phyloP scores from a whole-genome alignment of 2,888 invertebrate genomes.

The Cheilosia impressa region DNA sequence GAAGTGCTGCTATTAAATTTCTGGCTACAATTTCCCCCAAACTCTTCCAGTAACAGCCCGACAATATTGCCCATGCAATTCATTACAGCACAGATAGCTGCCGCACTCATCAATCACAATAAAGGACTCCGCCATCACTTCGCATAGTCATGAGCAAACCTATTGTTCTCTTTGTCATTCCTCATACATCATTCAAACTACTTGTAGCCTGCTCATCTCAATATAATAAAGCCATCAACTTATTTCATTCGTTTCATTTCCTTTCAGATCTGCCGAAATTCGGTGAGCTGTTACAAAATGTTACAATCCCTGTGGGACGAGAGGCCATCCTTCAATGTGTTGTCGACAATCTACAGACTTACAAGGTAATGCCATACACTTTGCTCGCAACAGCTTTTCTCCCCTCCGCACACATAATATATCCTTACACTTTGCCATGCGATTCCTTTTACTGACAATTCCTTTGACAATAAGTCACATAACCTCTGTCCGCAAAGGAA shows the following conservation, averaged over 20 bases:
- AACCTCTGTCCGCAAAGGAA: conserved; percentile 46
- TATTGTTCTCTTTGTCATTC: too few relatives aligned
- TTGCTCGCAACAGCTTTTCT: background rate
- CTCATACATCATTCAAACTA: conserved; percentile 5
- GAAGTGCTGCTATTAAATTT: too few relatives aligned
- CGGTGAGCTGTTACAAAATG: conserved; percentile 87
- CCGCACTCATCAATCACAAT: too few relatives aligned
- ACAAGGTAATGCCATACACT: conserved; percentile 85
- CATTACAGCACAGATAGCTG: too few relatives aligned
- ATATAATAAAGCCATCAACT: conserved; percentile 1
- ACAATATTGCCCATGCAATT: too few relatives aligned
- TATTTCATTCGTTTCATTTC: conserved; percentile 66
- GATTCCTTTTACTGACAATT: conserved; percentile 12
- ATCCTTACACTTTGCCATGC: conserved; percentile 10
- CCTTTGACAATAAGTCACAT: conserved; percentile 59
- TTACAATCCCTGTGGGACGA: conserved; percentile 88
- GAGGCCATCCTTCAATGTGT: conserved; percentile 88
- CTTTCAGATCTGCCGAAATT: conserved; percentile 87
- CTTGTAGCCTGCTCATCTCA: conserved; percentile 26
- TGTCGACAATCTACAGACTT: conserved; percentile 88
- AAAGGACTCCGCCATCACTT: too few relatives aligned
- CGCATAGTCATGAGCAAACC: too few relatives aligned
- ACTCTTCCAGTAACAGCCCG: too few relatives aligned
- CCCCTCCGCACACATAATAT: conserved; percentile 13
- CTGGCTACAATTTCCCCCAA: too few relatives aligned